Evolutionary conservation across 2,797 vertebrate species (phyloP), one percentile per base, ranked within the genome.

Genomic region (Enteromius thamalakanensis): DNA sequence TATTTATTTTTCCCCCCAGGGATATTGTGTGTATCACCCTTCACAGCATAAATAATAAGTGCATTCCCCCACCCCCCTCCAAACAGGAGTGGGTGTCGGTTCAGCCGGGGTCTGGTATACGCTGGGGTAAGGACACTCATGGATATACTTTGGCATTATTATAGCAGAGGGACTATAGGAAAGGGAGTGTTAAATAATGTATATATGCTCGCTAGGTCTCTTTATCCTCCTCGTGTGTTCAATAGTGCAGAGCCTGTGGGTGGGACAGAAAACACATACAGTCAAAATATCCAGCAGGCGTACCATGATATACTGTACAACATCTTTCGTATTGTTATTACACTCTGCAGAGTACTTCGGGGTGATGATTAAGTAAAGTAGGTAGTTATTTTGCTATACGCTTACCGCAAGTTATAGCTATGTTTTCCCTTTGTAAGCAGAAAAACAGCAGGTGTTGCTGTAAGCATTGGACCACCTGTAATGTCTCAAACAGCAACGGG

Each of bases 371-470:
- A 80, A 74, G 51, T 79, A 80, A 78, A 70, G 53, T 15, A 69
- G 65, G 29, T 26, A 62, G 81, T 62, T 37, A 45, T 82, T 86
- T 71, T 75, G 67, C 83, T 83, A 32, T 81, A 47, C 26, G 60
- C 64, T 62, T 83, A 79, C 79, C 14, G 26, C 80, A 51, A 67
- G 60, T 60, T 51, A 74, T 78, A 78, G 65, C 72, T 42, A 75
- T 68, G 60, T 64, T 79, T 78, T 29, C 45, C 21, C 19, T 47
- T 65, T 69, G 72, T 81, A 85, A 79, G 75, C 76, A 53, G 58
- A 76, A 71, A 47, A 85, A 83, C 74, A 83, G 87, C 79, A 83
- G 80, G 83, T 80, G 70, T 53, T 82, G 51, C 51, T 82, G 85
- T 86, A 76, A 47, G 29, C 67, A 64, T 83, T 15, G 49, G 51